Conservation (phyloP, 2,888 invertebrate species). For the Polyommatus icarus region DNA sequence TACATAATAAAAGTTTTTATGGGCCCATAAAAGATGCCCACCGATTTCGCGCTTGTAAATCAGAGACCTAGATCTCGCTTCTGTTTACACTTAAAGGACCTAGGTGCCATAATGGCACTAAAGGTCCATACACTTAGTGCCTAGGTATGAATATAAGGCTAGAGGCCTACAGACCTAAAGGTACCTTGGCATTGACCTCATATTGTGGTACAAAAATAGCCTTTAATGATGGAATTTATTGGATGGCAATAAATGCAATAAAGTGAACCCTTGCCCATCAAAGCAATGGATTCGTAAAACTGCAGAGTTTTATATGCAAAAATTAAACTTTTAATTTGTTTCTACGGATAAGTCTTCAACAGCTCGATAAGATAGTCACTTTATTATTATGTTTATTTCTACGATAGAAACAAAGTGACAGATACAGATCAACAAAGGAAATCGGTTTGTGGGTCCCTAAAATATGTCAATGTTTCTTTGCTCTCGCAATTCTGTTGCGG, state of each 20-base stretch:
- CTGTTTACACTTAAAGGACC: constrained; percentile 19
- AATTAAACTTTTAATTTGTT: no score
- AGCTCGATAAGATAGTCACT: no score
- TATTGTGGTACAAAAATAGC: not conserved
- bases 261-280: not conserved
- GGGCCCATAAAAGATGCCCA: constrained; percentile 47
- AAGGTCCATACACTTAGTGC: no score
- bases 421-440: no score
- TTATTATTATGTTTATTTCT: no score
- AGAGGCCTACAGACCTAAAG: not conserved
- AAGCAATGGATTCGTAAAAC: not conserved
- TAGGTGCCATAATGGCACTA: no score
- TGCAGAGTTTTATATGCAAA: no score
- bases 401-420: no score
- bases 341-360: no score
- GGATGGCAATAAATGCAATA: not conserved
- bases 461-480: no score
- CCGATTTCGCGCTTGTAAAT: constrained; percentile 51
- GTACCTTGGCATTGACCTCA: not conserved
- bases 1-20: constrained; percentile 48
- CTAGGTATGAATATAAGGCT: not conserved
- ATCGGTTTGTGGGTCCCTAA: no score
- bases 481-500: no score
- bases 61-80: constrained; percentile 43
- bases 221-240: not conserved